These are phyloP conservation scores for Cylas formicarius DNA, from an alignment of 1,140 invertebrate genomes.

Conservation along the genomic window DNA sequence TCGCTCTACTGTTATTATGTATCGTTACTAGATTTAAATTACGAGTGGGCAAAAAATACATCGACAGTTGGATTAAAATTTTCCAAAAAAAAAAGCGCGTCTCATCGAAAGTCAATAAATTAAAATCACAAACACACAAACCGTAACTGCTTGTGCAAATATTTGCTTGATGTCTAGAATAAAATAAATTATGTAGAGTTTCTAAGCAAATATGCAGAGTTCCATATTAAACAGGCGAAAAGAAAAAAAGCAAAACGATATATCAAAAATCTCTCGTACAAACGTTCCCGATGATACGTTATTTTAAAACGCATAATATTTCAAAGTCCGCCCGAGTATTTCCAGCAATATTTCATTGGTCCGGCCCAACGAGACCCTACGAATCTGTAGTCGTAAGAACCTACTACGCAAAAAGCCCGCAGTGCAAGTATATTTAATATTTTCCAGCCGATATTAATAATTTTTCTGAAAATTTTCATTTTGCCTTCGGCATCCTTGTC, in stretches of 20 bases:
- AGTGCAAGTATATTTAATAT: too few species aligned
- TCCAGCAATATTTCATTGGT: conserved; percentile 40
- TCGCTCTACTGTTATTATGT: too few species aligned
- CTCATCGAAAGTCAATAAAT: too few species aligned
- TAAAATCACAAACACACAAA: conserved; percentile 1
- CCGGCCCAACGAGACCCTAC: conserved; percentile 35
- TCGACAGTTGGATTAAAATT: too few species aligned
- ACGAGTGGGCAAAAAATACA: too few species aligned
- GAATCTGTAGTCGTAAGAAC: conserved; percentile 36
- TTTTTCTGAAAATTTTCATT: too few species aligned
- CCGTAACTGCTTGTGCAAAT: neutral
- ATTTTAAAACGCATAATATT: conserved; percentile 39
- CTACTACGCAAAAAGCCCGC: neutral
- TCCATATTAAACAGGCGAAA: conserved; percentile 2
- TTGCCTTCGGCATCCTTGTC: too few species aligned
- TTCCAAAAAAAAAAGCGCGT: too few species aligned
- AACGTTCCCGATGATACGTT: conserved; percentile 40
- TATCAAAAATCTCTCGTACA: conserved; percentile 39
- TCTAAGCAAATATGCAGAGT: conserved; percentile 14
- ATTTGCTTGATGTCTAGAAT: too few species aligned
- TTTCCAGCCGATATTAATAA: too few species aligned
- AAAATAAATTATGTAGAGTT: conserved; percentile 14
- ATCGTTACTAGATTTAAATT: too few species aligned
- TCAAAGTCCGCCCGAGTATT: conserved; percentile 38
- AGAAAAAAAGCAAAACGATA: conserved; percentile 26